Percentiles rank a stretch among this genome's conserved stretches.
phyloP scores from a whole-genome alignment of 2,113 vertebrate species.

The Podarcis cretensis region DNA sequence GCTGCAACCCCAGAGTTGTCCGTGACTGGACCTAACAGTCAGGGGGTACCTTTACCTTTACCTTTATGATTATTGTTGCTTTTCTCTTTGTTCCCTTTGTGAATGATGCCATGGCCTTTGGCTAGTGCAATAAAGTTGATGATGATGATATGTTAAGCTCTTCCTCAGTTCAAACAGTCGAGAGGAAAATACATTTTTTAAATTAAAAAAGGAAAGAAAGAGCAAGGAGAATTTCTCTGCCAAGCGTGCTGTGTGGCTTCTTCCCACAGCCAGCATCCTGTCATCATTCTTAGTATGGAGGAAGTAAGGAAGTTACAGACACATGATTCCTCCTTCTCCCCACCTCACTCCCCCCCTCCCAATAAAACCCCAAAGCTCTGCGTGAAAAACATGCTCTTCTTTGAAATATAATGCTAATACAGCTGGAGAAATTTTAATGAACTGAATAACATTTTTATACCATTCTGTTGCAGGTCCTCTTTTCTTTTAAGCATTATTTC shows the following conservation, averaged over 20 bases:
- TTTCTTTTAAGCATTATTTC: neutral
- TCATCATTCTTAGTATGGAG: neutral
- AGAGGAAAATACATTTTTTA: neutral
- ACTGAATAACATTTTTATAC: neutral
- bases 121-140: no score
- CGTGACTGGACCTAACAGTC: no score
- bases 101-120: no score
- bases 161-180: neutral
- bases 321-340: neutral
- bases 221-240: neutral
- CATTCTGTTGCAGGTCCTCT: neutral
- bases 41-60: no score
- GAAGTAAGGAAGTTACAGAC: neutral
- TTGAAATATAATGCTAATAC: neutral
- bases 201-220: neutral
- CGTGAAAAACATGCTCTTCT: neutral
- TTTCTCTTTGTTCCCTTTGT: no score
- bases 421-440: neutral
- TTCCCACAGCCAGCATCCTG: neutral
- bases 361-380: neutral
- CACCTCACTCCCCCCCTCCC: no score
- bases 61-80: no score
- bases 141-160: neutral
- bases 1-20: no score
- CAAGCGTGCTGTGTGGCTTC: neutral